phyloP scores from a whole-genome alignment of 2,113 vertebrate species.

The Leucosticte australis region DNA sequence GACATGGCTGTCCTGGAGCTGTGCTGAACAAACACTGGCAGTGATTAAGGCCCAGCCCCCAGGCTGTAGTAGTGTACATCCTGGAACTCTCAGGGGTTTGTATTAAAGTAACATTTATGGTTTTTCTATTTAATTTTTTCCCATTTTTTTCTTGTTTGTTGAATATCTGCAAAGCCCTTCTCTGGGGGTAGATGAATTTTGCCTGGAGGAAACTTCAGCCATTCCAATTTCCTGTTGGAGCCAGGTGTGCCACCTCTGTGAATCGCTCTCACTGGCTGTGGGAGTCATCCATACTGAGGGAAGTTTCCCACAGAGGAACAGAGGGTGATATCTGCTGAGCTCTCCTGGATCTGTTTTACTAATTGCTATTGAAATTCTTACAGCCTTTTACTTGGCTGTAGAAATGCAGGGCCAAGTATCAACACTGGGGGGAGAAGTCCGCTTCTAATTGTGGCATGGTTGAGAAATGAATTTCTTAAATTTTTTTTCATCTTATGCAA shows the following conservation, averaged over 20 bases:
- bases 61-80: not conserved
- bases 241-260: not conserved
- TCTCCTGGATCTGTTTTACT: not conserved
- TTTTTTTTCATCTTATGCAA: not conserved
- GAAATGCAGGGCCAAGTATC: not conserved
- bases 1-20: not conserved
- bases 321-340: not conserved
- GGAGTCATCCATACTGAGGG: not conserved
- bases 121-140: not conserved
- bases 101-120: not conserved
- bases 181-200: not conserved
- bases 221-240: not conserved
- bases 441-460: fast-evolving
- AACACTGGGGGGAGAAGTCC: not conserved
- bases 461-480: not conserved
- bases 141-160: not conserved
- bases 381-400: not conserved
- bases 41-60: not conserved
- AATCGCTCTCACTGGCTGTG: fast-evolving
- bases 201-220: not conserved
- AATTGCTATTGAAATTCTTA: not conserved
- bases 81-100: not conserved
- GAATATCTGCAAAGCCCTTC: not conserved
- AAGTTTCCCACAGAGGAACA: not conserved
- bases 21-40: not conserved